These are phyloP conservation scores for Indicator maculatus DNA, from an alignment of 2,113 vertebrate species.

Conservation along the genomic window DNA sequence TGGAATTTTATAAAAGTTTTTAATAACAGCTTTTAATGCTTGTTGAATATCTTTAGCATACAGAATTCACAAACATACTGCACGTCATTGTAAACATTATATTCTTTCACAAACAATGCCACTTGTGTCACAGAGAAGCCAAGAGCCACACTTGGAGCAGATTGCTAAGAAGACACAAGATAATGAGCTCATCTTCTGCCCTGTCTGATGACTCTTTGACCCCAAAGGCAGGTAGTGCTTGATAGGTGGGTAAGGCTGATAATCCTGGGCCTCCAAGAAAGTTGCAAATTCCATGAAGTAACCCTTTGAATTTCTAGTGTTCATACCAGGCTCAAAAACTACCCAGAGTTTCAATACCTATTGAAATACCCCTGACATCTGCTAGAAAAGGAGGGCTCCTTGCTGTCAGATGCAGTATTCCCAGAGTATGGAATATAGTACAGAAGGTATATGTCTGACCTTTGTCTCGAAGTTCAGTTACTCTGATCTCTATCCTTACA, in stretches of 20 bases:
- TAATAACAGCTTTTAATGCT: background rate
- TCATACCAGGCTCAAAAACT: background rate
- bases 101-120: slow-evolving; percentile 42
- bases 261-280: background rate
- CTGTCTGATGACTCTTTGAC: slow-evolving; percentile 5
- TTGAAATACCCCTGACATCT: background rate
- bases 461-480: background rate
- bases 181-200: background rate
- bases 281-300: background rate
- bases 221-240: background rate
- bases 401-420: background rate
- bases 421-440: background rate
- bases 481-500: background rate
- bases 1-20: background rate
- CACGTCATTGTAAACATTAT: background rate
- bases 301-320: background rate
- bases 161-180: background rate
- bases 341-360: background rate
- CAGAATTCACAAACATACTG: background rate
- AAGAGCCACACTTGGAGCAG: background rate
- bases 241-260: background rate
- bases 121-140: background rate
- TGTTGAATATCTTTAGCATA: background rate
- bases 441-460: background rate
- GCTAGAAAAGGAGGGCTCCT: background rate